phyloP scores from a whole-genome alignment of 2,888 invertebrate species.

The Dicyrtoma fusca region DNA sequence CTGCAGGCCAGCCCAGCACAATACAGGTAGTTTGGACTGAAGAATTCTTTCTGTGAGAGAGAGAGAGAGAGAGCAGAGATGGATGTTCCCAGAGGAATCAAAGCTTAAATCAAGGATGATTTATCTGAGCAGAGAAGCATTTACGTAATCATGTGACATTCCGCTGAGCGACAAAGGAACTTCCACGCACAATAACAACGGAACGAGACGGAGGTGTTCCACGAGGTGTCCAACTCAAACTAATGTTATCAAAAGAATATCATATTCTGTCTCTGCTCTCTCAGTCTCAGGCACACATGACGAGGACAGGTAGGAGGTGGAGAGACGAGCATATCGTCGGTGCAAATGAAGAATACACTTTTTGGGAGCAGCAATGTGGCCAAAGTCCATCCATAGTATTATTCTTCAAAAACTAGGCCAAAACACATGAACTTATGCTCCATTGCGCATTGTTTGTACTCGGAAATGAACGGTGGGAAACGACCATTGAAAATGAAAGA shows the following conservation, averaged over 20 bases:
- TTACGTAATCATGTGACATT: constrained; percentile 35
- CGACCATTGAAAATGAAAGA: no score
- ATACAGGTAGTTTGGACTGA: constrained; percentile 3
- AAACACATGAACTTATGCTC: no score
- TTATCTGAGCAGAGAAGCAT: constrained; percentile 29
- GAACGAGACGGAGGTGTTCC: constrained; percentile 15
- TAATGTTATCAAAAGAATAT: constrained; percentile 8
- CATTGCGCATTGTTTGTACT: no score
- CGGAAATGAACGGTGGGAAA: no score
- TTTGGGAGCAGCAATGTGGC: no score
- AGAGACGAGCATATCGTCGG: no score
- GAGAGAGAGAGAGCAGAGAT: no score
- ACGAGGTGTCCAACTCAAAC: neutral
- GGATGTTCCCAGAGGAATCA: constrained; percentile 21
- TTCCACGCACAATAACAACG: neutral
- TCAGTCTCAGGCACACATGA: no score
- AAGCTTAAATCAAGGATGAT: constrained; percentile 35
- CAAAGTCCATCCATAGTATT: no score
- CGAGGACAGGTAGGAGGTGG: no score
- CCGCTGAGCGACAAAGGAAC: constrained; percentile 31
- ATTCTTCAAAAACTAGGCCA: no score
- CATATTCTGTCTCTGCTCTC: neutral
- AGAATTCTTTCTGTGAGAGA: neutral
- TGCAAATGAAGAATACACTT: no score
- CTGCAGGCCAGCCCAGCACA: neutral